A percentile compares a stretch with the other conserved stretches of the same genome.
These are phyloP conservation scores for Anastrepha obliqua DNA, from an alignment of 1,140 invertebrate species.

Conservation along the genomic window DNA sequence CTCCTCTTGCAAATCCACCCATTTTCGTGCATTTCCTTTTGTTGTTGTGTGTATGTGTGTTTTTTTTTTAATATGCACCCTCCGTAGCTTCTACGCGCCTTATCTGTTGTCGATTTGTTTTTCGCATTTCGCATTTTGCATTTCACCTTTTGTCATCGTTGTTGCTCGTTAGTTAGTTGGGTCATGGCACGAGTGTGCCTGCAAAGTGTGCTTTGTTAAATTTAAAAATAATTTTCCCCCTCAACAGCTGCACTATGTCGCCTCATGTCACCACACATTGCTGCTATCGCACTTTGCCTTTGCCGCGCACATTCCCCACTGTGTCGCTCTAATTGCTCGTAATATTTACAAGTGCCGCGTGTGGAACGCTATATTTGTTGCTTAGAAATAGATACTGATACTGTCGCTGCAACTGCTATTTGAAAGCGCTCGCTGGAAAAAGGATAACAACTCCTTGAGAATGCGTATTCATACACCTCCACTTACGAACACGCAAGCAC, in stretches of 20 bases:
- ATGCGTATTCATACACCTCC: background rate
- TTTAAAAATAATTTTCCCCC: slow-evolving; percentile 24
- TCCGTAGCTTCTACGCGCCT: background rate
- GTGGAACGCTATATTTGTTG: slow-evolving; percentile 7
- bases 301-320: background rate
- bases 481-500: background rate
- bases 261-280: background rate
- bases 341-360: background rate
- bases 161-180: background rate
- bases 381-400: slow-evolving; percentile 3
- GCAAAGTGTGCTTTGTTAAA: background rate
- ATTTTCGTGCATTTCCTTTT: no score
- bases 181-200: background rate
- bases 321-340: slow-evolving; percentile 27
- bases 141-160: background rate
- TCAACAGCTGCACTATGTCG: background rate
- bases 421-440: slow-evolving; percentile 32
- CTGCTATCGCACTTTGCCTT: no score
- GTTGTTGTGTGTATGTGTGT: background rate
- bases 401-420: background rate
- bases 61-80: slow-evolving; percentile 34
- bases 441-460: slow-evolving; percentile 41
- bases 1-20: no score
- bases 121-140: slow-evolving; percentile 4
- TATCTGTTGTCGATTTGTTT: slow-evolving; percentile 35